Evolutionary conservation across 92 coral and sea anemone species (phyloP).

Genomic region (Zoanthus gigantus): DNA sequence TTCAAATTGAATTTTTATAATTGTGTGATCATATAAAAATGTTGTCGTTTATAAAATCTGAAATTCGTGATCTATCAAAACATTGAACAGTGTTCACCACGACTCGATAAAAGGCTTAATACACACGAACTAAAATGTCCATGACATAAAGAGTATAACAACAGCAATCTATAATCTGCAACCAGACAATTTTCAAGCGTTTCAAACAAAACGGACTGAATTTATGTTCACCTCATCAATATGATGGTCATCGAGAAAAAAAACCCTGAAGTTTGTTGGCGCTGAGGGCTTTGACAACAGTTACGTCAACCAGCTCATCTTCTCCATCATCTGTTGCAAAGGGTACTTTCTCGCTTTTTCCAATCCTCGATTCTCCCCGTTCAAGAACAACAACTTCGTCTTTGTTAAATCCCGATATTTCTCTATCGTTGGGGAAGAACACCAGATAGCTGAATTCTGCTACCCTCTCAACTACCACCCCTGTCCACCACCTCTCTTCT

Average conservation of each 20-base stretch:
- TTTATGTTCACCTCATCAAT: background rate
- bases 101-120: slow-evolving; percentile 22
- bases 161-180: slow-evolving; percentile 16
- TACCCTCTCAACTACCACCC: background rate
- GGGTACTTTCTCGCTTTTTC: slow-evolving; percentile 16
- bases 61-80: background rate
- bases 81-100: background rate
- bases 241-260: too few relatives aligned
- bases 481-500: slow-evolving; percentile 39
- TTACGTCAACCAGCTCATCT: slow-evolving; percentile 33
- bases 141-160: slow-evolving; percentile 24
- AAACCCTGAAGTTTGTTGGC: slow-evolving; percentile 21
- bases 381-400: slow-evolving; percentile 25
- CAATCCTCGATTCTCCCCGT: slow-evolving; percentile 30
- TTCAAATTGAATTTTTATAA: background rate
- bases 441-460: too few relatives aligned
- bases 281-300: slow-evolving; percentile 28
- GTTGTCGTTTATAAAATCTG: slow-evolving; percentile 31
- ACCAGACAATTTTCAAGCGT: background rate
- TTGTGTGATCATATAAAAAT: background rate
- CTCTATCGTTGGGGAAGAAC: background rate
- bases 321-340: slow-evolving; percentile 27
- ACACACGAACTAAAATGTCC: slow-evolving; percentile 27
- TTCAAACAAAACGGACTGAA: slow-evolving; percentile 6
- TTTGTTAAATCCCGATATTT: slow-evolving; percentile 17